Evolutionary conservation across 1,140 invertebrate species (phyloP).

Genomic region (Drosophila repletoides): DNA sequence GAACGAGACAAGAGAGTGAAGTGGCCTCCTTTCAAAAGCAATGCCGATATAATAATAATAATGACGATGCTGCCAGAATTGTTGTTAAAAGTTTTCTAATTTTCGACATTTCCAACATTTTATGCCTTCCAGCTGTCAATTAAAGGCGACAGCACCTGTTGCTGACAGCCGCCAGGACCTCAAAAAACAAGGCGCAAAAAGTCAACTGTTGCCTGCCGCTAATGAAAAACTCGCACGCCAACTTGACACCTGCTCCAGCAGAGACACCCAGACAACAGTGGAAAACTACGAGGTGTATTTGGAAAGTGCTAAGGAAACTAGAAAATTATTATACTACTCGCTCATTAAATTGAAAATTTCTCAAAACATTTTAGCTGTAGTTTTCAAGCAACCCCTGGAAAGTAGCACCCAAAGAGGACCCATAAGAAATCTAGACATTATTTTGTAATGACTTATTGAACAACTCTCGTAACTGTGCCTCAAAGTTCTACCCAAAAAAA

Average conservation of each 20-base stretch:
- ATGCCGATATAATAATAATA: slow-evolving; percentile 70
- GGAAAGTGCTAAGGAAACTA: no score
- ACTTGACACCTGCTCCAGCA: slow-evolving; percentile 63
- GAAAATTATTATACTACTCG: no score
- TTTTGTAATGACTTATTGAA: no score
- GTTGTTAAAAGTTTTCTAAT: slow-evolving; percentile 81
- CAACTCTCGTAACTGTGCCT: slow-evolving; percentile 10
- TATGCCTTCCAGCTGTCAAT: slow-evolving; percentile 78
- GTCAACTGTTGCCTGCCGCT: slow-evolving; percentile 43
- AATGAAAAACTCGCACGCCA: slow-evolving; percentile 59
- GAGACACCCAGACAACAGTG: background rate
- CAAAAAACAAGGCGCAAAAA: slow-evolving; percentile 6
- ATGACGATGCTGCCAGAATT: slow-evolving; percentile 53
- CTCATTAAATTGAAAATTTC: no score
- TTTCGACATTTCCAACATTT: slow-evolving; percentile 78
- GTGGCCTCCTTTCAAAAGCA: slow-evolving; percentile 36
- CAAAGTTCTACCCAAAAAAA: slow-evolving; percentile 31
- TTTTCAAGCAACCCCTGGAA: no score
- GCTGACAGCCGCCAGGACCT: slow-evolving; percentile 55
- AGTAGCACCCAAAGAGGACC: no score
- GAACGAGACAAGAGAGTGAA: background rate
- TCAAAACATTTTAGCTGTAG: no score
- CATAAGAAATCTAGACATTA: no score
- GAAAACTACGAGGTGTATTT: no score
- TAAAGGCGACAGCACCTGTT: slow-evolving; percentile 76